Evolutionary conservation across 2,113 vertebrate species (phyloP).

Genomic region (Trochalopteron elliotii): DNA sequence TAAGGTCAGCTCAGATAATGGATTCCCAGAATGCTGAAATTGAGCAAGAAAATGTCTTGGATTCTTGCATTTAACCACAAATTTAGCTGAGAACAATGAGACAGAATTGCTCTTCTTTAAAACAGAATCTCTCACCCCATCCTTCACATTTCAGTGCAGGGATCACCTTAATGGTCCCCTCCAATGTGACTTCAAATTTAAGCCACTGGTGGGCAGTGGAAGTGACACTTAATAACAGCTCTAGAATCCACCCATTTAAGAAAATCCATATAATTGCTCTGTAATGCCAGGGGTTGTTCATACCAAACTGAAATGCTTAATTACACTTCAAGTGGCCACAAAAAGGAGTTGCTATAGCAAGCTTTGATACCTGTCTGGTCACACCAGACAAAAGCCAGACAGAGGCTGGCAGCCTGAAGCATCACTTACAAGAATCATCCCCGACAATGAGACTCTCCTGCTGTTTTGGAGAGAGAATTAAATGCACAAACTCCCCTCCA

Average conservation of each 20-base stretch:
- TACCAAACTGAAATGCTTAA: background rate
- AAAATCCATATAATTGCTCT: background rate
- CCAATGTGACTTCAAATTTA: fast-evolving
- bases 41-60: background rate
- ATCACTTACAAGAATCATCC: background rate
- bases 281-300: background rate
- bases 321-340: background rate
- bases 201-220: background rate
- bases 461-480: slow-evolving; percentile 6
- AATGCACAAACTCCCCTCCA: background rate
- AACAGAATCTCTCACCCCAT: background rate
- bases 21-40: background rate
- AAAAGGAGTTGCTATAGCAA: background rate
- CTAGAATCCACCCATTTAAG: background rate
- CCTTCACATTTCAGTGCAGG: background rate
- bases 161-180: background rate
- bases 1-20: background rate
- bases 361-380: background rate
- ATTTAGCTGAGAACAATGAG: background rate
- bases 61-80: background rate
- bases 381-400: slow-evolving; percentile 34
- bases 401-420: slow-evolving; percentile 8
- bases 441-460: background rate
- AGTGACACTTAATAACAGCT: background rate
- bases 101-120: background rate